Evolutionary conservation across 2,797 vertebrate genomes (phyloP), one percentile per base, ranked within the genome.

Genomic region (Buceros bicornis): DNA sequence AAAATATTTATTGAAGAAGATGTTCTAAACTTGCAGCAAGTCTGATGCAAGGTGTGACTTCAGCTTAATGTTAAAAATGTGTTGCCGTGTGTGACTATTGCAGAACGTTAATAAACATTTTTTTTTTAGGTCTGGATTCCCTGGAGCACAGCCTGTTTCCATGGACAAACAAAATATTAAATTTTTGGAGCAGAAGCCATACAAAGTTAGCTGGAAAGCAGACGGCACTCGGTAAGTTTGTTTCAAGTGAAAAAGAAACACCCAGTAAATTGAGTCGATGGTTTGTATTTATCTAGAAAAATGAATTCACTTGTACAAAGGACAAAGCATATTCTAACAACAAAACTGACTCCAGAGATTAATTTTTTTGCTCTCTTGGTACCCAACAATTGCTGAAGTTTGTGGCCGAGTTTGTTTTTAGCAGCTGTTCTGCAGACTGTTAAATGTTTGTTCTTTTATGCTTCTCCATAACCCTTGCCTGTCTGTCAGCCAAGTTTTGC

Each of bases 151-250:
- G 93, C 99, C 99, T 31, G 99, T 99, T 95, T 99, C 99, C 93
- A 99, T 99, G 99, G 99, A 99, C 97, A 98, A 99, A 73, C 98
- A 99, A 94, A 99, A 99, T 97, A 98, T 99, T 92, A 98, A 98
- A 91, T 98, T 99, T 93, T 96, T 99, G 93, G 99, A 99, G 88
- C 98, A 99, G 97, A 99, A 99, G 82, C 98, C 98, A 33, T 99
- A 99, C 97, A 99, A 99, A 99, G 99, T 99, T 98, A 99, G 99
- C 98, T 99, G 99, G 99, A 99, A 99, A 98, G 99, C 99, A 86
- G 99, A 99, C 58, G 99, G 99, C 90, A 99, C 99, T 89, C 98
- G 99, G 99, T 99, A 98, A 98, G 99, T 98, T 92, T 7, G 62
- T 70, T 90, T 62, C 65, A 90, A 95, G 81, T 80, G 62, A 71